Evolutionary conservation across 2,113 vertebrate species (phyloP).

Genomic region (Gallinago media): DNA sequence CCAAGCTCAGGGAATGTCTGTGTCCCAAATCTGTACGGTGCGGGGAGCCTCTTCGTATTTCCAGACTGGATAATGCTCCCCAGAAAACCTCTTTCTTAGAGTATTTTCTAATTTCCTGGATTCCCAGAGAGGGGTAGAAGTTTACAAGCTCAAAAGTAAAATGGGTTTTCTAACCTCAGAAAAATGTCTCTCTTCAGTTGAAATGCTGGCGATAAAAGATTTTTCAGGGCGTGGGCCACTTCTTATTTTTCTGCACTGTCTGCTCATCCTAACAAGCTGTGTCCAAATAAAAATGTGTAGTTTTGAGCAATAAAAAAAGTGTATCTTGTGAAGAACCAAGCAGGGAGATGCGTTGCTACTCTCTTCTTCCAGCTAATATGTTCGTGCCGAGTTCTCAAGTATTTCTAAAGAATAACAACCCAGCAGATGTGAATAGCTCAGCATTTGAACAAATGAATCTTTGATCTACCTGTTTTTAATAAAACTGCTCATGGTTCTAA

Average conservation of each 20-base stretch:
- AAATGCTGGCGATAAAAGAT: constrained; percentile 3
- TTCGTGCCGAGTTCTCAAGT: not conserved
- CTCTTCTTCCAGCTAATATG: not conserved
- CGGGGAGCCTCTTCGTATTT: not conserved
- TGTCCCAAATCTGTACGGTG: not conserved
- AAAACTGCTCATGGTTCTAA: accelerated
- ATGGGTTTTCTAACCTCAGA: constrained; percentile 47
- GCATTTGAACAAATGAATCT: not conserved
- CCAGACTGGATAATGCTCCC: not conserved
- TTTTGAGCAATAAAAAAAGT: not conserved
- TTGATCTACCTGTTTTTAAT: accelerated
- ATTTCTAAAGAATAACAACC: not conserved
- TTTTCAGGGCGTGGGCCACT: constrained; percentile 16
- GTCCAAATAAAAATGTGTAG: not conserved
- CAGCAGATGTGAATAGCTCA: not conserved
- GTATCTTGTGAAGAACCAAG: not conserved
- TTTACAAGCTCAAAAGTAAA: constrained; percentile 18
- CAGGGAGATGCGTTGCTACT: not conserved
- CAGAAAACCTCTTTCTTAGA: not conserved
- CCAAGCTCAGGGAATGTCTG: not conserved
- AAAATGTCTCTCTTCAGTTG: constrained; percentile 34
- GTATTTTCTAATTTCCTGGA: not conserved
- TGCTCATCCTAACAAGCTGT: constrained; percentile 15
- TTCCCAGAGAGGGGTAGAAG: constrained; percentile 27
- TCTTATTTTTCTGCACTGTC: not conserved